A percentile compares a stretch with the other conserved stretches of the same genome.
Conservation (phyloP, 2,888 invertebrate genomes). For the Apantesis nais region DNA sequence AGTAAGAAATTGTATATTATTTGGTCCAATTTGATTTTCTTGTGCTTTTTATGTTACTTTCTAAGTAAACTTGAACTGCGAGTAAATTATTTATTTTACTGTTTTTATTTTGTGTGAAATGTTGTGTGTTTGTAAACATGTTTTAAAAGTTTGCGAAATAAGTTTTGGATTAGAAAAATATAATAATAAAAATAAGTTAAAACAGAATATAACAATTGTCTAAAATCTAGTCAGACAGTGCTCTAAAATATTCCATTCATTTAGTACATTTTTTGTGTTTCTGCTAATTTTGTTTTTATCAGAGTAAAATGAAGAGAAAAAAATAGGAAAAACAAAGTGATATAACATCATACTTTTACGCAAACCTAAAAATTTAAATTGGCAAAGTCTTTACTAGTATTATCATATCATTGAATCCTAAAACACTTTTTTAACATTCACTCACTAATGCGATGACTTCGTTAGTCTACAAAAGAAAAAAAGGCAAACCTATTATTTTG, state of each 20-base stretch:
- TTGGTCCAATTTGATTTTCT: not conserved
- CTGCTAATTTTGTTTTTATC: too few species aligned
- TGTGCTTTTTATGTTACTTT: not conserved
- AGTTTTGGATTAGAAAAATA: too few species aligned
- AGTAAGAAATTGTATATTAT: not conserved
- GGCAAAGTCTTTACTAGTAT: not conserved
- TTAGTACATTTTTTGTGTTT: too few species aligned
- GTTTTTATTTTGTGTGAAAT: not conserved
- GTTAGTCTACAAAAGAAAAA: slow-evolving; percentile 9
- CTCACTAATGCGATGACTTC: slow-evolving; percentile 1
- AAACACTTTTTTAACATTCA: not conserved
- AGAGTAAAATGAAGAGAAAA: too few species aligned
- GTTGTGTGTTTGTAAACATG: too few species aligned
- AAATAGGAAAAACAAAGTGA: too few species aligned
- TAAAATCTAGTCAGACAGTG: too few species aligned
- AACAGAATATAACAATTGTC: too few species aligned
- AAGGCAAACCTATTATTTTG: slow-evolving; percentile 27
- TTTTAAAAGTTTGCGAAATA: too few species aligned
- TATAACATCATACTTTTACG: too few species aligned
- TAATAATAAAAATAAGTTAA: too few species aligned
- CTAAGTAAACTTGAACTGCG: not conserved
- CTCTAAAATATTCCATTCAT: too few species aligned
- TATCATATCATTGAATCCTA: not conserved
- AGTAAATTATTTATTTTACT: not conserved
- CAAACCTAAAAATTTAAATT: not conserved